Evolutionary conservation across 2,888 invertebrate genomes (phyloP).

Genomic region (Euproctis similis): DNA sequence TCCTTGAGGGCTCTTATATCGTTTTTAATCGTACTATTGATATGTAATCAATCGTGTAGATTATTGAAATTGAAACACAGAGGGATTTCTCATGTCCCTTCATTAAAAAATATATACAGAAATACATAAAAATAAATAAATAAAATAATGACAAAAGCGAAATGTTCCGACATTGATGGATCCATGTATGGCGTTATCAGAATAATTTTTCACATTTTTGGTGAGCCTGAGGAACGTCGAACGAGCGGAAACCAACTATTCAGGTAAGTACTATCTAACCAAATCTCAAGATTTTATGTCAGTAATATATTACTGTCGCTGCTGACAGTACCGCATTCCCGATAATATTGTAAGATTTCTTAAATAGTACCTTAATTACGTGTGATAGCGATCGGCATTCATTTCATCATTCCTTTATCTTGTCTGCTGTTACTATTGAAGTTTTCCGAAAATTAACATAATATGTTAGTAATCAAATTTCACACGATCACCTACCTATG

Average conservation of each 20-base stretch:
- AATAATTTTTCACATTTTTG: conserved; percentile 62
- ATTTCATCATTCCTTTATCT: conserved; percentile 49
- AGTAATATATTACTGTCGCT: conserved; percentile 65
- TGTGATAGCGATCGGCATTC: conserved; percentile 60
- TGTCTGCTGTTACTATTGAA: conserved; percentile 33
- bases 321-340: conserved; percentile 54
- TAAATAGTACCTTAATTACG: conserved; percentile 68
- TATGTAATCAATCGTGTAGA: too few species aligned
- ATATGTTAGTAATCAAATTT: too few species aligned
- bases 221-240: conserved; percentile 42
- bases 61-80: too few species aligned
- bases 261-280: conserved; percentile 58
- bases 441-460: conserved; percentile 31
- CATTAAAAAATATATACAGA: too few species aligned
- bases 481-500: too few species aligned
- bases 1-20: too few species aligned
- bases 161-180: conserved; percentile 54
- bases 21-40: too few species aligned
- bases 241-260: conserved; percentile 61
- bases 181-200: conserved; percentile 47
- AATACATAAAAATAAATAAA: conserved; percentile 1
- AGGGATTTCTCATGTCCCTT: too few species aligned
- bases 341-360: conserved; percentile 61
- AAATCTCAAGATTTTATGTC: conserved; percentile 68
- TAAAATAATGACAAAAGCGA: conserved; percentile 13